These are phyloP conservation scores for Chunga burmeisteri DNA, from an alignment of 2,113 vertebrate genomes.

Conservation along the genomic window DNA sequence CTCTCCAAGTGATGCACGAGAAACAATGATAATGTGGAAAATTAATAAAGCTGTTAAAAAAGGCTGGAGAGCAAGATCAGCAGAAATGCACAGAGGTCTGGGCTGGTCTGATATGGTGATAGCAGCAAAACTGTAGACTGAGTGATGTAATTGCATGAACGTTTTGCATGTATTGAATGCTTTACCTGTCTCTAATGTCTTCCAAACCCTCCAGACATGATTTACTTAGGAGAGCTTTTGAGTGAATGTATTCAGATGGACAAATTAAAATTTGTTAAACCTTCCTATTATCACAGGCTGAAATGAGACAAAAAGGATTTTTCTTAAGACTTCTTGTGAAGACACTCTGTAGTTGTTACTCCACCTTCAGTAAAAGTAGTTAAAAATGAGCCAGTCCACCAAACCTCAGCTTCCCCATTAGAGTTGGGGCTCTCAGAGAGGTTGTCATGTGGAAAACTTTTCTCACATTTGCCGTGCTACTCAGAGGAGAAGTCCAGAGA, in stretches of 20 bases:
- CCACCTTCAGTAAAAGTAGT: not conserved
- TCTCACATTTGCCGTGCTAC: not conserved
- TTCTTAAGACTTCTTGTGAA: not conserved
- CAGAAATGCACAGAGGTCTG: not conserved
- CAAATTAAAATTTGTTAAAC: not conserved
- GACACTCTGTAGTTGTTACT: not conserved
- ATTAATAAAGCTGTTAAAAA: not conserved
- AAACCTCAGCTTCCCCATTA: not conserved
- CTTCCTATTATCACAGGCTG: not conserved
- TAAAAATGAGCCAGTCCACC: not conserved
- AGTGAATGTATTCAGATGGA: not conserved
- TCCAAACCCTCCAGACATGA: not conserved
- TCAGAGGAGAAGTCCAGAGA: not conserved
- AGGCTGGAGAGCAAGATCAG: not conserved
- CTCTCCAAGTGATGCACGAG: conserved; percentile 8
- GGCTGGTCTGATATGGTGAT: not conserved
- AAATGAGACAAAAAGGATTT: not conserved
- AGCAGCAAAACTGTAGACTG: not conserved
- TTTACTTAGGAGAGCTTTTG: not conserved
- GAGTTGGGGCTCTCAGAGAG: not conserved
- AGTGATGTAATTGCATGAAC: not conserved
- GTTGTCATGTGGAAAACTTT: not conserved
- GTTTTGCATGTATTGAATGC: not conserved
- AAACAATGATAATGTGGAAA: not conserved
- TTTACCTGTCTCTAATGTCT: not conserved